Conservation (phyloP, 2,888 invertebrate species). For the Amiota mariae region DNA sequence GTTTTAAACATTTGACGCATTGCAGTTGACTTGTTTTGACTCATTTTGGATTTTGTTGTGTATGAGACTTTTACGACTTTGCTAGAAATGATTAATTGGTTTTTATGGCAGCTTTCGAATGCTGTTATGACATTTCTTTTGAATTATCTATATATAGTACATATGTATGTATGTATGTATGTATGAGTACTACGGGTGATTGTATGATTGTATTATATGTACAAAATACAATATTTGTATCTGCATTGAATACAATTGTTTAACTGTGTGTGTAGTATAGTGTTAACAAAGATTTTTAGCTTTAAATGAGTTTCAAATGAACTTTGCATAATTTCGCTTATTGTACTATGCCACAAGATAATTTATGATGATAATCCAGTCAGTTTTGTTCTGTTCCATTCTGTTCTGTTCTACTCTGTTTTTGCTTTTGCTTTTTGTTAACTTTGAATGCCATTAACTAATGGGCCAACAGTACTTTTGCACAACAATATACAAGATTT, state of each 20-base stretch:
- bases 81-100: slow-evolving; percentile 39
- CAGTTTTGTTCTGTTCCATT: background rate
- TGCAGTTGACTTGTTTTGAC: slow-evolving; percentile 1
- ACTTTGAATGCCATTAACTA: slow-evolving; percentile 41
- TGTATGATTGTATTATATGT: no score
- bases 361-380: slow-evolving; percentile 44
- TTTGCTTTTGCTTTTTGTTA: background rate
- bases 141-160: background rate
- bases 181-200: no score
- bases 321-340: background rate
- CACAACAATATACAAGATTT: background rate
- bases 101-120: slow-evolving; percentile 13
- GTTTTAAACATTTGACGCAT: slow-evolving; percentile 18
- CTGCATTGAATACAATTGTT: no score
- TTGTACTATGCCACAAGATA: slow-evolving; percentile 28
- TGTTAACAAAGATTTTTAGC: no score
- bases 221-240: no score
- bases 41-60: slow-evolving; percentile 8
- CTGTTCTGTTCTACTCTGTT: background rate
- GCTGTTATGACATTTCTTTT: slow-evolving; percentile 14
- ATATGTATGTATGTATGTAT: no score
- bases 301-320: no score
- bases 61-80: slow-evolving; percentile 22
- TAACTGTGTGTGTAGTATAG: no score
- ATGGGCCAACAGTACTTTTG: slow-evolving; percentile 54